Conservation (phyloP, 2,113 vertebrate genomes). For the Neogale vison region DNA sequence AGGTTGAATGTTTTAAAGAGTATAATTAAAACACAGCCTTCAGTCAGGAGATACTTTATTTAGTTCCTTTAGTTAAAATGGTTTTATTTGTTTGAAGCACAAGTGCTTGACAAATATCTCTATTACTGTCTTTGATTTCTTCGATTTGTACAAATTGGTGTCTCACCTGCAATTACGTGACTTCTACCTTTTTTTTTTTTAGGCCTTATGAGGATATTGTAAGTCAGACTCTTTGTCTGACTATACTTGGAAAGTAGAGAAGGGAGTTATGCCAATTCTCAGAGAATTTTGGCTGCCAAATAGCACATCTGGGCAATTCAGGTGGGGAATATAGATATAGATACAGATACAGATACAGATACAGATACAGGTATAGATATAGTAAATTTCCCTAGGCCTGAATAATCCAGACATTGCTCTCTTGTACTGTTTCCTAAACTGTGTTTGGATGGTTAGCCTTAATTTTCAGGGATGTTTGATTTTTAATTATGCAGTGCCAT, state of each 20-base stretch:
- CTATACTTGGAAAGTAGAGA: neutral
- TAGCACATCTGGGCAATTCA: conserved; percentile 25
- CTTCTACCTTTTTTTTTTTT: neutral
- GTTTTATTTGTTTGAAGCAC: conserved; percentile 37
- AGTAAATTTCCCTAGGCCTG: neutral
- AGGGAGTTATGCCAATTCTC: conserved; percentile 26
- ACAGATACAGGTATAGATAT: no score
- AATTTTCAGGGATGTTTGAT: conserved; percentile 34
- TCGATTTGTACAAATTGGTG: neutral
- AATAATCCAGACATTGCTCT: neutral
- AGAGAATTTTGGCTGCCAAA: conserved; percentile 41
- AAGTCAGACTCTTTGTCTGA: neutral
- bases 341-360: no score
- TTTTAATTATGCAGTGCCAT: conserved; percentile 22
- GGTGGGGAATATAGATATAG: no score
- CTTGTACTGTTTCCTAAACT: neutral
- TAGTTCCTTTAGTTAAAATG: conserved; percentile 8
- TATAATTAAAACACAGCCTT: conserved; percentile 26
- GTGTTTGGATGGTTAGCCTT: neutral
- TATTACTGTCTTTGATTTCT: neutral
- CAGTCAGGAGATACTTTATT: conserved; percentile 8
- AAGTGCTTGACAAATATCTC: neutral
- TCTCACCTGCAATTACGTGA: neutral
- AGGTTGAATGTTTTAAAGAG: neutral
- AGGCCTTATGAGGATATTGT: neutral